Percentiles rank a stretch among this genome's conserved stretches.
phyloP scores from a whole-genome alignment of 2,113 vertebrate genomes.

The Heptranchias perlo region DNA sequence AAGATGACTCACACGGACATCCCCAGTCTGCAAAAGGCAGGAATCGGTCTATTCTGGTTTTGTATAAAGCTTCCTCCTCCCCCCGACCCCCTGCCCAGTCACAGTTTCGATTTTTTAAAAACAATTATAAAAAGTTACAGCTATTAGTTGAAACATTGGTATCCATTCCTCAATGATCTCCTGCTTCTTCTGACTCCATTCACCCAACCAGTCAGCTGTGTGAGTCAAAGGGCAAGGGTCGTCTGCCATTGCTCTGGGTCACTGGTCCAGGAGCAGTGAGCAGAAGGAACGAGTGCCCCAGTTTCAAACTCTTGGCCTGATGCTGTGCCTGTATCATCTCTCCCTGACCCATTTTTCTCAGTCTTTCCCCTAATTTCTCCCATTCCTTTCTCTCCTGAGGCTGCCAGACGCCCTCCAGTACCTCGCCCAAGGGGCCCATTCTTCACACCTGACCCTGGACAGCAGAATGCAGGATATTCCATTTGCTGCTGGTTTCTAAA shows the following conservation, averaged over 20 bases:
- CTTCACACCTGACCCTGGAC: neutral
- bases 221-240: neutral
- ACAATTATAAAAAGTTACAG: neutral
- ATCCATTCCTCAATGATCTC: neutral
- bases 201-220: neutral
- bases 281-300: neutral
- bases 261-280: neutral
- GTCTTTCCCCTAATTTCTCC: neutral
- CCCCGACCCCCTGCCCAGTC: neutral
- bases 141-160: neutral
- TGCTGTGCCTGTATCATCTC: neutral
- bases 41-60: no score
- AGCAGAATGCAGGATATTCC: neutral
- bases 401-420: neutral
- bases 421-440: neutral
- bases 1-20: neutral
- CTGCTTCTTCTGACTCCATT: neutral
- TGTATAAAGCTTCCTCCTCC: neutral
- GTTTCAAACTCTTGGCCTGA: no score
- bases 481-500: neutral
- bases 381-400: neutral
- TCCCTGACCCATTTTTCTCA: neutral
- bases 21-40: neutral
- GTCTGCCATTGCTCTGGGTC: neutral
- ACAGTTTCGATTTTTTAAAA: neutral